Evolutionary conservation across 2,113 vertebrate species (phyloP).

Genomic region (Mormyrus iriodes): DNA sequence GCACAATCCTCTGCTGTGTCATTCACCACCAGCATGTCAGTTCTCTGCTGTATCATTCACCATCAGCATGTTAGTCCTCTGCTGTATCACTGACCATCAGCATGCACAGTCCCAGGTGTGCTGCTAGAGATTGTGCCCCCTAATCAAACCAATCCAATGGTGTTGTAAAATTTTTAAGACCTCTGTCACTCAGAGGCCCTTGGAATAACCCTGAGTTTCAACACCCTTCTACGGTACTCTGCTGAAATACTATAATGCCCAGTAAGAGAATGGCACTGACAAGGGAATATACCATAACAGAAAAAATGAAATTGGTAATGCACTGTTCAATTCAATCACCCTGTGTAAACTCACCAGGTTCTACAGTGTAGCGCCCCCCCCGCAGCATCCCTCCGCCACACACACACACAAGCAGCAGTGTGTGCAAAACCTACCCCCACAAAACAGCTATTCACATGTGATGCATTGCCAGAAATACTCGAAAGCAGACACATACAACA

Average conservation of each 20-base stretch:
- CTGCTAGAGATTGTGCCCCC: not conserved
- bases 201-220: not conserved
- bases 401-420: not conserved
- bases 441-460: not conserved
- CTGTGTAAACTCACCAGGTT: not conserved
- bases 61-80: not conserved
- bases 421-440: not conserved
- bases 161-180: not conserved
- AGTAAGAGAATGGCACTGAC: not conserved
- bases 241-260: not conserved
- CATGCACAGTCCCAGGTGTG: not conserved
- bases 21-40: rapidly evolving
- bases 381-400: not conserved
- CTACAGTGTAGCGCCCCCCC: too few relatives aligned
- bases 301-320: not conserved
- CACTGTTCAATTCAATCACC: not conserved
- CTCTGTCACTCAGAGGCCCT: not conserved
- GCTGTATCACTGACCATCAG: not conserved
- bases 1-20: not conserved
- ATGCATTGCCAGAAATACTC: not conserved
- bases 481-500: not conserved
- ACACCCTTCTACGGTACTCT: not conserved
- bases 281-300: not conserved
- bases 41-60: not conserved
- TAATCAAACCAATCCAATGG: not conserved